Percentiles rank a stretch among this genome's conserved stretches.
Evolutionary conservation across 2,113 vertebrate genomes (phyloP).

Genomic region (Kryptolebias marmoratus): DNA sequence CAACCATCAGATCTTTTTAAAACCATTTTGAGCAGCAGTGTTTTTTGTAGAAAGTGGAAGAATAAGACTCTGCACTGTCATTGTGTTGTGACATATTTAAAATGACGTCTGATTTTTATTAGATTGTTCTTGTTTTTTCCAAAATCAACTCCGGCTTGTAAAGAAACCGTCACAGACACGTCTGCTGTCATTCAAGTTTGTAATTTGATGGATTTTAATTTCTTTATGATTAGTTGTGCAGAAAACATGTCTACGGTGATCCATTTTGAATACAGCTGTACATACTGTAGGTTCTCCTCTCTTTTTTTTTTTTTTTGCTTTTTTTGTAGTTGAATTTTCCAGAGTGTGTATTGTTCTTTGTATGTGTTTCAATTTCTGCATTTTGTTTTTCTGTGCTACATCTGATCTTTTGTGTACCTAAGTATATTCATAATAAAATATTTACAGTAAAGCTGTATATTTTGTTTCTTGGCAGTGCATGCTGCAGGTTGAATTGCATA

Average conservation of each 20-base stretch:
- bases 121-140: slow-evolving; percentile 34
- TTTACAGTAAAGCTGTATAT: slow-evolving; percentile 59
- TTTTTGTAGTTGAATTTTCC: slow-evolving; percentile 50
- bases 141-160: slow-evolving; percentile 24
- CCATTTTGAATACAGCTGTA: slow-evolving; percentile 68
- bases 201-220: slow-evolving; percentile 10
- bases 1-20: slow-evolving; percentile 40
- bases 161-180: slow-evolving; percentile 25
- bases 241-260: slow-evolving; percentile 50
- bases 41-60: slow-evolving; percentile 47
- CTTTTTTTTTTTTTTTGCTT: slow-evolving; percentile 38
- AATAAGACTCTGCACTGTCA: slow-evolving; percentile 38
- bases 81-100: slow-evolving; percentile 52
- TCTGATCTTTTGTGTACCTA: slow-evolving; percentile 64
- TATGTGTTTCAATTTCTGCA: slow-evolving; percentile 31
- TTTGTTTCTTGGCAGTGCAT: slow-evolving; percentile 1
- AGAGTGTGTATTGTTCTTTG: slow-evolving; percentile 35
- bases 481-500: neutral
- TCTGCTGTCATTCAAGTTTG: slow-evolving; percentile 12
- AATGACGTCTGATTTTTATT: slow-evolving; percentile 44
- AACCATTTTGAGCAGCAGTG: slow-evolving; percentile 32
- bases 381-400: slow-evolving; percentile 42
- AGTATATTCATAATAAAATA: slow-evolving; percentile 76
- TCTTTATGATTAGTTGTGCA: slow-evolving; percentile 32
- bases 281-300: slow-evolving; percentile 64